phyloP scores from a whole-genome alignment of 2,113 vertebrate genomes.

The Thunnus thynnus region DNA sequence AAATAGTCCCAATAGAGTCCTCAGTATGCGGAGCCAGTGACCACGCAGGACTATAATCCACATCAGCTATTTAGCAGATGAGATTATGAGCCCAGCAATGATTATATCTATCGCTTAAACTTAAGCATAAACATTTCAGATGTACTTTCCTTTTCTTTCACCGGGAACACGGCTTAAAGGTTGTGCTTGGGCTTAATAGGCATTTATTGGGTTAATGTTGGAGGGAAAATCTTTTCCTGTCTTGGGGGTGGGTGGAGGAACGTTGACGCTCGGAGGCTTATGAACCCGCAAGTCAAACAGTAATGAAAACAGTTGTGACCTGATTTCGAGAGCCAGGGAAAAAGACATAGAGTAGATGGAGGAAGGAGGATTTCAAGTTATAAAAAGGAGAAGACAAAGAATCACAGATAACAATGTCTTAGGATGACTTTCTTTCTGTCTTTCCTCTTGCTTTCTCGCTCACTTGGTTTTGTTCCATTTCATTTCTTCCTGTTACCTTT shows the following conservation, averaged over 20 bases:
- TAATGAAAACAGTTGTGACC: constrained; percentile 81
- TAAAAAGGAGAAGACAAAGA: constrained; percentile 20
- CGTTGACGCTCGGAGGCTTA: constrained; percentile 75
- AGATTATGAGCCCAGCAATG: constrained; percentile 46
- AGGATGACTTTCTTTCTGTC: constrained; percentile 11
- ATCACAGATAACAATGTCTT: constrained; percentile 15
- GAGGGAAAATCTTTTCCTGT: constrained; percentile 82
- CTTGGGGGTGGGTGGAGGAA: constrained; percentile 80
- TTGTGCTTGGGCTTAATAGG: constrained; percentile 48
- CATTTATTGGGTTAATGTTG: constrained; percentile 82
- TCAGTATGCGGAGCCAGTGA: constrained; percentile 23
- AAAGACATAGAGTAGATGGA: constrained; percentile 37
- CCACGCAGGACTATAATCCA: constrained; percentile 34
- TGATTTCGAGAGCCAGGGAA: constrained; percentile 72
- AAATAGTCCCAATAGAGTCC: constrained; percentile 5
- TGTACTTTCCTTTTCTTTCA: neutral
- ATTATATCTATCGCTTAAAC: constrained; percentile 40
- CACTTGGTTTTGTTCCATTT: neutral
- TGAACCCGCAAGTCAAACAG: constrained; percentile 79
- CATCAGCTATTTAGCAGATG: constrained; percentile 36
- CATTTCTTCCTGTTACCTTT: constrained; percentile 27
- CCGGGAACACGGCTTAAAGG: neutral
- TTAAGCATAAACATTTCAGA: neutral
- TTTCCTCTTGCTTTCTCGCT: constrained; percentile 1
- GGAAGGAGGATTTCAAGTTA: constrained; percentile 34